Conservation (phyloP, 2,113 vertebrate genomes). For the Raja brachyura region DNA sequence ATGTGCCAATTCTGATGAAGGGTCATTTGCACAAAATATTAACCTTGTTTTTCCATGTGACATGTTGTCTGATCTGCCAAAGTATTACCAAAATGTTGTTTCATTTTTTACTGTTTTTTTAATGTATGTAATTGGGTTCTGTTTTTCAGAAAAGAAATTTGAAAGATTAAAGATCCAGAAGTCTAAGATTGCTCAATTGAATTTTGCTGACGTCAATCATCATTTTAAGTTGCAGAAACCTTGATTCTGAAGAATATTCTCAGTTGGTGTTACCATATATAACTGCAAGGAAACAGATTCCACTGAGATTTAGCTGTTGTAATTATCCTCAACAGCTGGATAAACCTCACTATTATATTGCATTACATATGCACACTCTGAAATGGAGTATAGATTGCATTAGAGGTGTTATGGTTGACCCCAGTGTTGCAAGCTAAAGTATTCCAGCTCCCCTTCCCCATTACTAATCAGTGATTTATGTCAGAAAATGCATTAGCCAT, state of each 20-base stretch:
- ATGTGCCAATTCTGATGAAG: too few species aligned
- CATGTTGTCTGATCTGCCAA: too few species aligned
- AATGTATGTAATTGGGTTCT: neutral
- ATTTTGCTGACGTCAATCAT: neutral
- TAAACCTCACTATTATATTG: neutral
- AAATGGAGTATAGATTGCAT: neutral
- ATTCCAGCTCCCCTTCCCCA: neutral
- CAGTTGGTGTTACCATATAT: neutral
- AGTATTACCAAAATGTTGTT: too few species aligned
- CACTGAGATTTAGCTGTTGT: neutral
- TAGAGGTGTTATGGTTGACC: neutral
- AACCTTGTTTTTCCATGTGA: too few species aligned
- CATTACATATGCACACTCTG: neutral
- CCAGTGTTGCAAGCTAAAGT: neutral
- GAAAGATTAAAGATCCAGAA: neutral
- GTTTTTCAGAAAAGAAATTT: conserved; percentile 27
- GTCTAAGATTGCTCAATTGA: neutral
- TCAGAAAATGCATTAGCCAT: neutral
- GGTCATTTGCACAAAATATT: too few species aligned
- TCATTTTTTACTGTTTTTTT: too few species aligned
- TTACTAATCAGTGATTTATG: neutral
- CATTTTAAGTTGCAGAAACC: neutral
- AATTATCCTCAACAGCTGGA: neutral
- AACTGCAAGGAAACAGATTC: neutral
- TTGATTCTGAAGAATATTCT: neutral